Conservation (phyloP, 2,888 invertebrate genomes). For the Drosophila infuscata region DNA sequence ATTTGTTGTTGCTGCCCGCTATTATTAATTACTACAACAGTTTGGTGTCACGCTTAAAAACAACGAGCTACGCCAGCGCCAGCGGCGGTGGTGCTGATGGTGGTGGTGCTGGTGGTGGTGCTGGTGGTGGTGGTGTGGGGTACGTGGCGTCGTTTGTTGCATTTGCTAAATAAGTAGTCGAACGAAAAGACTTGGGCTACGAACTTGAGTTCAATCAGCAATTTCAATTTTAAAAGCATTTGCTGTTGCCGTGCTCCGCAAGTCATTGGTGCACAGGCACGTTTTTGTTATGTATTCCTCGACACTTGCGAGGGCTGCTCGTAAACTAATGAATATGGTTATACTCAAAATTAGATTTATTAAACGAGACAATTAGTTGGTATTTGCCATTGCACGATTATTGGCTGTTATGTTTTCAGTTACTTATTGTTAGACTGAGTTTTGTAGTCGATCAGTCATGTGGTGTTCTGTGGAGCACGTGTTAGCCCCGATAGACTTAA, state of each 20-base stretch:
- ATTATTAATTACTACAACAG: conserved; percentile 79
- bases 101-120: background rate
- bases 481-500: conserved; percentile 50
- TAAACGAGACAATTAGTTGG: conserved; percentile 4
- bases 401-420: conserved; percentile 4
- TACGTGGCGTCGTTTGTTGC: conserved; percentile 32
- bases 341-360: background rate
- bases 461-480: conserved; percentile 61
- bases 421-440: conserved; percentile 9
- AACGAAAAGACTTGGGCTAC: conserved; percentile 76
- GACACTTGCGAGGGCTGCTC: conserved; percentile 59
- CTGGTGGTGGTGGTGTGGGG: background rate
- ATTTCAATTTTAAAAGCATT: conserved; percentile 75
- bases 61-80: conserved; percentile 24
- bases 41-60: conserved; percentile 78
- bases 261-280: conserved; percentile 75
- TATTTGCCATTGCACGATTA: conserved; percentile 23
- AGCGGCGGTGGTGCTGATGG: background rate
- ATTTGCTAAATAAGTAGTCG: conserved; percentile 66
- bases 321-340: conserved; percentile 23
- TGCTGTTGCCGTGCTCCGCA: conserved; percentile 60
- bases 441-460: conserved; percentile 2
- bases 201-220: conserved; percentile 80
- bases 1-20: conserved; percentile 76
- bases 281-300: conserved; percentile 63